Base-by-base conservation (phyloP, 2,113 vertebrate species). In the Anas platyrhynchos region DNA sequence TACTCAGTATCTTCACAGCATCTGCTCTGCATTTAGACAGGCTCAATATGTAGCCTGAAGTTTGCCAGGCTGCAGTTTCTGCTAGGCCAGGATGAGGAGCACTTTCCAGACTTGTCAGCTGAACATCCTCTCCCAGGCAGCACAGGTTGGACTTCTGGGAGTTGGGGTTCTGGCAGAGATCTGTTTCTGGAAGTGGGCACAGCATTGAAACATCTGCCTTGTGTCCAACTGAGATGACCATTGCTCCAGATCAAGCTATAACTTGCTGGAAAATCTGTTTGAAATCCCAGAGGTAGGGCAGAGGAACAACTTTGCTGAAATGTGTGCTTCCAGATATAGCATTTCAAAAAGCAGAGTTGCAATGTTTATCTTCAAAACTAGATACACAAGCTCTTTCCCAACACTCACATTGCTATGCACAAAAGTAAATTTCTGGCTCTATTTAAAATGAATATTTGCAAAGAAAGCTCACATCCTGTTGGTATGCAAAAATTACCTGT, bases 121-220 rank as follows among this genome's bases (percentile, higher is more conserved):
- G 68, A 86, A 41, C 68, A 59, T 23, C 18, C 18, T 86, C 22
- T 54, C 32, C 43, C n/a, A 27, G 11, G 18, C 17, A 50, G 56
- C 0, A 1, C 0, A 0, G 4, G 5, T 59, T 15, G 67, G 52
- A 68, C 36, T 72, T 59, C 10, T 32, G 55, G 48, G n/a, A 89
- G 58, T 4, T 43, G 48, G 14, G 13, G 10, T 10, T 52, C 69
- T 74, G 68, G 7, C 18, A 67, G 31, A 67, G 23, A 25, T 66
- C 75, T 92, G 73, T 36, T 71, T 75, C 83, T 38, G 48, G 34
- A 93, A 71, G 6, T 6, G 11, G 26, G 8, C 34, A 68, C 11
- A 61, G 52, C 11, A 83, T 10, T 2, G 0, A 31, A 91, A 86
- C 21, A 0, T 34, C 31, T 66, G 21, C 44, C 58, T 54, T 8